Evolutionary conservation across 37 sponge, comb jelly and placozoan genomes (phyloP).

Genomic region (Agelas oroides): DNA sequence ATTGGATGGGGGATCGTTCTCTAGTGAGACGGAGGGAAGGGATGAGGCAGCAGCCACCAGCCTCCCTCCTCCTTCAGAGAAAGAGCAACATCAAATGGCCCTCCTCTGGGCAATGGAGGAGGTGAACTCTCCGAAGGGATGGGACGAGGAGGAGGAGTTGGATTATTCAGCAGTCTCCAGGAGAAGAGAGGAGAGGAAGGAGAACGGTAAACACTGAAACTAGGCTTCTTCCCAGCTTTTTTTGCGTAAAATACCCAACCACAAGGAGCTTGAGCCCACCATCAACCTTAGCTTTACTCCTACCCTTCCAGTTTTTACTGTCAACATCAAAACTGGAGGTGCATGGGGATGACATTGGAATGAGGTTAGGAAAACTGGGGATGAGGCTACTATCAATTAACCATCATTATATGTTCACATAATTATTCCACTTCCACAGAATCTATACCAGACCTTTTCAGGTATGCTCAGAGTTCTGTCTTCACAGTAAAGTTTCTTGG

Average conservation of each 20-base stretch:
- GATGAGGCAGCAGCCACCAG: no score
- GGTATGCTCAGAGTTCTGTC: slow-evolving; percentile 51
- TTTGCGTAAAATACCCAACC: no score
- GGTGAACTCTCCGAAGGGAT: slow-evolving; percentile 36
- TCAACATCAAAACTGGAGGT: no score
- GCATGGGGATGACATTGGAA: no score
- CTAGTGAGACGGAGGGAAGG: not conserved
- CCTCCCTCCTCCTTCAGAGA: slow-evolving; percentile 15
- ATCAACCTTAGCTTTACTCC: no score
- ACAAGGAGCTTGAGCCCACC: no score
- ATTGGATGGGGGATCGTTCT: slow-evolving; percentile 6
- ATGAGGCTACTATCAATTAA: no score
- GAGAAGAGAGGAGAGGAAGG: slow-evolving; percentile 15
- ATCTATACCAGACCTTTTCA: slow-evolving; percentile 67
- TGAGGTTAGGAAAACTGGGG: no score
- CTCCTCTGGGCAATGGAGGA: slow-evolving; percentile 73
- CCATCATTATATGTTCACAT: no score
- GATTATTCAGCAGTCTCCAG: slow-evolving; percentile 55
- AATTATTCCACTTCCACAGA: no score
- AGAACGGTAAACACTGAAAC: slow-evolving; percentile 17
- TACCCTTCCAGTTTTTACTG: no score
- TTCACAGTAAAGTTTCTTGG: slow-evolving; percentile 57
- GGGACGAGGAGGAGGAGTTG: slow-evolving; percentile 79
- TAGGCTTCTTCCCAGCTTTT: no score
- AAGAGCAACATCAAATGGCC: slow-evolving; percentile 63